Conservation (phyloP, 2,797 vertebrate species). For the Malurus splendens region DNA sequence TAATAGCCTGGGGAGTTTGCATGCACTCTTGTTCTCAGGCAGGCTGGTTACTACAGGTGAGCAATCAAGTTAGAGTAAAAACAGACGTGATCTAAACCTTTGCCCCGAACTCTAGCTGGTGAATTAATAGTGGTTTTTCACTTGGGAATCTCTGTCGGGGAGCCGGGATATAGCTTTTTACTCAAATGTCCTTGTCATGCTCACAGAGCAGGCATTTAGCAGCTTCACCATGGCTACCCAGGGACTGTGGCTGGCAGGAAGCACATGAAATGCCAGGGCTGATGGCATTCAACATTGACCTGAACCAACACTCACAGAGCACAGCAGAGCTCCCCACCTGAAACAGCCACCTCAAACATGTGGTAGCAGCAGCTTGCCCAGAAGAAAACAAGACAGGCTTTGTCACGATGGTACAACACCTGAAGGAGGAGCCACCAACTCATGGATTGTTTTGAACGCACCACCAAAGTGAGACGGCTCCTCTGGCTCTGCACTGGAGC, state of each 20-base stretch:
- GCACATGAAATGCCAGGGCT: background rate
- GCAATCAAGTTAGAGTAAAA: slow-evolving; percentile 22
- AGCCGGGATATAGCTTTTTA: background rate
- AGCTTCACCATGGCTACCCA: background rate
- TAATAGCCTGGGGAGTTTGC: slow-evolving; percentile 4
- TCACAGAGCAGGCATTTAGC: background rate
- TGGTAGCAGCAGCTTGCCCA: background rate
- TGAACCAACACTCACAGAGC: background rate
- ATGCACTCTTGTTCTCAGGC: background rate
- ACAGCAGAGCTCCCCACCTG: background rate
- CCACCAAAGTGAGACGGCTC: background rate
- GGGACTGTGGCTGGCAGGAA: background rate
- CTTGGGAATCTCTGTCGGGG: background rate
- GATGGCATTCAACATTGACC: background rate
- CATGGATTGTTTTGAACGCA: background rate
- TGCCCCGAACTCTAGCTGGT: background rate
- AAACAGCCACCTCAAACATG: background rate
- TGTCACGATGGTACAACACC: background rate
- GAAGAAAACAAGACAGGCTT: background rate
- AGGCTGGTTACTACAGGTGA: slow-evolving; percentile 1
- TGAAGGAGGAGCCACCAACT: background rate
- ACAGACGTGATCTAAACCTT: background rate
- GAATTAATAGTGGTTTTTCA: background rate
- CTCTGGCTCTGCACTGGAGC: background rate
- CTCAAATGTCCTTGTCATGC: background rate